phyloP scores from a whole-genome alignment of 2,888 invertebrate genomes.

The Lasioglossum villosulum region DNA sequence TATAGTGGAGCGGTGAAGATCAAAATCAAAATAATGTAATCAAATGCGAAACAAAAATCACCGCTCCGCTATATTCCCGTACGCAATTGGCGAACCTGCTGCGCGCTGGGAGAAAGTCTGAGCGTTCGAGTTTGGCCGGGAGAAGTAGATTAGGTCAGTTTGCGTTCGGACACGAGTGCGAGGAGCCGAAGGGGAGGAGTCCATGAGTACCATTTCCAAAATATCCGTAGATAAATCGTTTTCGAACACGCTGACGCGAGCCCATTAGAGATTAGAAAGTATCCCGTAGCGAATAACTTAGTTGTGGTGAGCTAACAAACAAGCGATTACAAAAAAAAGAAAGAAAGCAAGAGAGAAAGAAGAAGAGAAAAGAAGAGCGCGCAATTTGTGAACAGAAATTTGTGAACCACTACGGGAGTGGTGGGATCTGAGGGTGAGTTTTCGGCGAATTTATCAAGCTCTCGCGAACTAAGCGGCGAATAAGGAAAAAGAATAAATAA shows the following conservation, averaged over 20 bases:
- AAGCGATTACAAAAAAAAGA: slow-evolving; percentile 39
- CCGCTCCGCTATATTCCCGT: no score
- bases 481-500: background rate
- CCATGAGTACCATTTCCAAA: slow-evolving; percentile 37
- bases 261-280: slow-evolving; percentile 51
- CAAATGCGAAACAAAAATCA: no score
- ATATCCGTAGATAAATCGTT: slow-evolving; percentile 63
- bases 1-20: no score
- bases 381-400: slow-evolving; percentile 24
- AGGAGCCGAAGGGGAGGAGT: slow-evolving; percentile 47
- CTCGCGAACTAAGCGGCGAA: slow-evolving; percentile 37
- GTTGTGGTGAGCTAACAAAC: slow-evolving; percentile 39
- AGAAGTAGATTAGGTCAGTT: slow-evolving; percentile 3
- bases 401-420: slow-evolving; percentile 20
- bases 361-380: background rate
- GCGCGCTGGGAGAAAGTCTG: background rate
- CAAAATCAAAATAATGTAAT: no score
- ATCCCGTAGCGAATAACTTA: slow-evolving; percentile 61
- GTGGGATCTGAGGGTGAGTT: slow-evolving; percentile 17
- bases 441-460: slow-evolving; percentile 51
- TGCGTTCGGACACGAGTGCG: slow-evolving; percentile 38
- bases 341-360: slow-evolving; percentile 22
- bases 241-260: slow-evolving; percentile 64
- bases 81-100: background rate
- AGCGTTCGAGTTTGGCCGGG: slow-evolving; percentile 6